A percentile compares a stretch with the other conserved stretches of the same genome.
phyloP scores from a whole-genome alignment of 2,797 vertebrate species.

The Staurois parvus region DNA sequence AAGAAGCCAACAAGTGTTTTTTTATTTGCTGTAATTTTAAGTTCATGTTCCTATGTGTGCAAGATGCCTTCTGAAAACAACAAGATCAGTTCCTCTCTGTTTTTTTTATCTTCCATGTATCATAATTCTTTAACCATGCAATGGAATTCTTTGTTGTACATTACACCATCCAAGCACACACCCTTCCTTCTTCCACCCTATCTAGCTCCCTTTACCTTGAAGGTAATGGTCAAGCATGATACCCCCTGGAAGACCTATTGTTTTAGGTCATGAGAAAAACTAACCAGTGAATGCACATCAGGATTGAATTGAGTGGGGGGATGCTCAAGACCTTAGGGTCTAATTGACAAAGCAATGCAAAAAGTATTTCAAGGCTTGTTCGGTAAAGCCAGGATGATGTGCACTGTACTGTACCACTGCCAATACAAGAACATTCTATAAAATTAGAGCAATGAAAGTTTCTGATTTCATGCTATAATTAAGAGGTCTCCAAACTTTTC shows the following conservation, averaged over 20 bases:
- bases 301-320: too few species aligned
- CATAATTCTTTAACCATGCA: not conserved
- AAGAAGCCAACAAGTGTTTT: slow-evolving; percentile 2
- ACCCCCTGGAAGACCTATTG: not conserved
- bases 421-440: not conserved
- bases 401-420: not conserved
- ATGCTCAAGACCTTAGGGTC: too few species aligned
- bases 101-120: not conserved
- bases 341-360: too few species aligned
- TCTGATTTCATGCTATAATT: too few species aligned
- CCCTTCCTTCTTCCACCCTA: not conserved
- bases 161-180: not conserved
- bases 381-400: not conserved
- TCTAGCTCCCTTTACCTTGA: not conserved
- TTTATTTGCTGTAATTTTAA: slow-evolving; percentile 12
- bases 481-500: too few species aligned
- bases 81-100: not conserved
- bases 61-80: not conserved
- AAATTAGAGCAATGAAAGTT: not conserved
- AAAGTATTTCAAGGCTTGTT: too few species aligned
- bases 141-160: not conserved
- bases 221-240: not conserved
- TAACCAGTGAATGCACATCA: too few species aligned
- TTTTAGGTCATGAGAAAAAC: not conserved
- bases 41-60: slow-evolving; percentile 11